Evolutionary conservation across 2,888 invertebrate species (phyloP).

Genomic region (Eledona agricola): DNA sequence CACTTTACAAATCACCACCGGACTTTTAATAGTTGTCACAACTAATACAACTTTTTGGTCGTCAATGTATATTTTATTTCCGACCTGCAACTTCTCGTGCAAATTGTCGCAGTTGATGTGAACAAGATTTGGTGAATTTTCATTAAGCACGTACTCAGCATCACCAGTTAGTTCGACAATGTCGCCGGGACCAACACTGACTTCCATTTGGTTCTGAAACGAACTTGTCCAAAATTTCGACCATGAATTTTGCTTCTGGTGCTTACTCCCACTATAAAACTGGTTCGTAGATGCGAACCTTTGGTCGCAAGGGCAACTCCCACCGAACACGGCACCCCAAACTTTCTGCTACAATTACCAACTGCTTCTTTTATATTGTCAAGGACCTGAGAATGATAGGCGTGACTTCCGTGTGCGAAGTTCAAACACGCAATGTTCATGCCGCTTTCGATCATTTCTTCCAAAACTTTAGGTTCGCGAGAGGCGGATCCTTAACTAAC

Average conservation of each 20-base stretch:
- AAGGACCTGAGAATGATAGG: slow-evolving; percentile 92
- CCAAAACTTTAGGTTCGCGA: slow-evolving; percentile 79
- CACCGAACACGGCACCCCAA: slow-evolving; percentile 78
- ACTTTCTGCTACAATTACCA: slow-evolving; percentile 77
- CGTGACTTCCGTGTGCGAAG: slow-evolving; percentile 94
- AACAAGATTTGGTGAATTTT: slow-evolving; percentile 72
- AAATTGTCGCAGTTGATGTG: slow-evolving; percentile 96
- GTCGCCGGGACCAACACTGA: slow-evolving; percentile 85
- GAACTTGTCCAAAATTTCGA: slow-evolving; percentile 72
- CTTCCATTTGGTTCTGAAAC: slow-evolving; percentile 77
- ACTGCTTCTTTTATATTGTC: slow-evolving; percentile 87
- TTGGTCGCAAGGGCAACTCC: slow-evolving; percentile 98
- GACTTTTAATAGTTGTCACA: slow-evolving; percentile 73
- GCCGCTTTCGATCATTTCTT: slow-evolving; percentile 94
- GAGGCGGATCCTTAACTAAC: slow-evolving; percentile 76
- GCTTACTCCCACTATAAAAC: slow-evolving; percentile 89
- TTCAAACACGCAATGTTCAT: slow-evolving; percentile 97
- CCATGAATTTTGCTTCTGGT: slow-evolving; percentile 5
- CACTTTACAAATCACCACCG: slow-evolving; percentile 79
- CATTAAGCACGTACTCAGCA: slow-evolving; percentile 77
- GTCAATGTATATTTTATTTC: slow-evolving; percentile 90
- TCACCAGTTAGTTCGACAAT: slow-evolving; percentile 86
- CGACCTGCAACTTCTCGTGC: slow-evolving; percentile 85
- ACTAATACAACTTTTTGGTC: slow-evolving; percentile 95
- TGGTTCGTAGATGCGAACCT: slow-evolving; percentile 97